Conservation (phyloP, 2,888 invertebrate genomes). For the Eupithecia vulgata region DNA sequence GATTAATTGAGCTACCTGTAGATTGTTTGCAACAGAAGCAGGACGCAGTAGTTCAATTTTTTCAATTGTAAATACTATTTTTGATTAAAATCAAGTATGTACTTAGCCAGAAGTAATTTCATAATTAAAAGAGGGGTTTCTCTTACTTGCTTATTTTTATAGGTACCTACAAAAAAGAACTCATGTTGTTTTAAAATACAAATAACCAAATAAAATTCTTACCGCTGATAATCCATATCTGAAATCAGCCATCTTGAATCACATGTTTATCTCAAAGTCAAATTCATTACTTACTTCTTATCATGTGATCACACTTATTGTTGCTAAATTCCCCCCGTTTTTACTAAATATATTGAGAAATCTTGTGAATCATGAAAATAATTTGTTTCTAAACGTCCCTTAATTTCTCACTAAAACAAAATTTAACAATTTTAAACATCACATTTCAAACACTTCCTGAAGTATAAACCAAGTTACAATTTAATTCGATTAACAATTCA, state of each 20-base stretch:
- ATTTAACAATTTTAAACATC: conserved; percentile 10
- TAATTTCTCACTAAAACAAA: background rate
- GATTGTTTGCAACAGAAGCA: no score
- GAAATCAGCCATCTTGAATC: conserved; percentile 79
- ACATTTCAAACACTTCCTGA: conserved; percentile 36
- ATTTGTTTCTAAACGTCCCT: background rate
- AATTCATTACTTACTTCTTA: conserved; percentile 62
- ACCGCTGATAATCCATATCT: conserved; percentile 61
- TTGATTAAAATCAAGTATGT: no score
- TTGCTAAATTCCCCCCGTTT: background rate
- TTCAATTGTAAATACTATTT: no score
- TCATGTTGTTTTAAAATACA: background rate
- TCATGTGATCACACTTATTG: conserved; percentile 76
- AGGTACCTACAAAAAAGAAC: no score
- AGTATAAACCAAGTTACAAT: conserved; percentile 11
- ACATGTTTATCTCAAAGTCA: conserved; percentile 63
- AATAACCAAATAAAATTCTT: conserved; percentile 52
- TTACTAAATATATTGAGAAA: background rate
- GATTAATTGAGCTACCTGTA: no score
- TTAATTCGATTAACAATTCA: conserved; percentile 23
- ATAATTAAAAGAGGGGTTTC: no score
- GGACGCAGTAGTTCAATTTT: no score
- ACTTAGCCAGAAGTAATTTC: no score
- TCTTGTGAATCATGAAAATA: background rate
- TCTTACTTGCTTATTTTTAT: no score